Base-by-base conservation (phyloP, 2,888 invertebrate species). In the Conchocele bisecta region DNA sequence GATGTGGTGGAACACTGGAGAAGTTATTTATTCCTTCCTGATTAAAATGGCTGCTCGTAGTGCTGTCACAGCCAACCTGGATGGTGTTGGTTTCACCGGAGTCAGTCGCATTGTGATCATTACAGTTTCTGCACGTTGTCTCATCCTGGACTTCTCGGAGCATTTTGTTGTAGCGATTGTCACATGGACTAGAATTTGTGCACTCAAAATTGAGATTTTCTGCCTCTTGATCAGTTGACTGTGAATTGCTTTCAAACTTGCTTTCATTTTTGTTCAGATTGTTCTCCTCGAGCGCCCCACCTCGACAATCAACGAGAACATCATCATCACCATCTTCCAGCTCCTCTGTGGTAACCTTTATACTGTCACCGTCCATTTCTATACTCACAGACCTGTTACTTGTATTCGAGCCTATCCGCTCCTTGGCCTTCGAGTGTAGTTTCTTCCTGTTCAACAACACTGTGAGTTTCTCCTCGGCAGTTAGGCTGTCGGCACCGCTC, bases 351-450 rank as follows among this genome's bases (percentile, higher is more conserved):
- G 89, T 88, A 9, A 91, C 89, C 28, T 88, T 87, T 28, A 91
- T 83, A 54, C 88, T 88, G 72, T 91, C 91, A 15, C 91, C 91
- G 15, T 90, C 89, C 89, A 91, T 91, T 79, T 91, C 91, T 35
- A 91, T 90, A 66, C 89, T 90, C 20, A 90, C 82, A n/a, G 86
- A 83, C 39, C 56, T 9, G 5, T 20, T 28, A 48, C 26, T 77
- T 41, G 73, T 82, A 67, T 79, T 83, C 6, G 84, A 84, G 57
- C 82, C 83, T 15, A 64, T 70, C 35, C 82, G 74, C 24, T 86
- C 82, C 35, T 75, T 75, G 15, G 81, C 66, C 56, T 81, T 84
- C 6, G 83, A 71, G 46, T 81, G 82, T 2, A 84, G 79, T 70
- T 86, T 87, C 67, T 86, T 82, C 53, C 85, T 79, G 53, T 82